Percentiles rank a stretch among this genome's conserved stretches.
These are phyloP conservation scores for Drosophila murphyi DNA, from an alignment of 1,140 invertebrate genomes.

Conservation along the genomic window DNA sequence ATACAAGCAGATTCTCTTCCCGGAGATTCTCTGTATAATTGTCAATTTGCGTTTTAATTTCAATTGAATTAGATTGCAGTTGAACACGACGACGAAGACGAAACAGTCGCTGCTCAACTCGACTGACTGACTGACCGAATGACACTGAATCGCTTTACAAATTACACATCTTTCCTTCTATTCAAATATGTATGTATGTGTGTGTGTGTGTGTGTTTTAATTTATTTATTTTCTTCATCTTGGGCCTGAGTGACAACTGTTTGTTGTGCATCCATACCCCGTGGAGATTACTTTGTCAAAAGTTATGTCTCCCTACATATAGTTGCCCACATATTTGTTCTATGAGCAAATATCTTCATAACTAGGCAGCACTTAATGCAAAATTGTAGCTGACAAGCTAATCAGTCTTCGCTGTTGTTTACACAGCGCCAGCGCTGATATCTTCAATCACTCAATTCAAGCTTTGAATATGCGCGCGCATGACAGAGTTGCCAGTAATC, in stretches of 20 bases:
- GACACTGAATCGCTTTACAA: slow-evolving; percentile 50
- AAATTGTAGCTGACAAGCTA: slow-evolving; percentile 11
- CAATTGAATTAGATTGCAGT: slow-evolving; percentile 77
- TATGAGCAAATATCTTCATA: slow-evolving; percentile 45
- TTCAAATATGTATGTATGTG: not conserved
- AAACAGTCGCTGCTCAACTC: slow-evolving; percentile 28
- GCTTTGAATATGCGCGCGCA: slow-evolving; percentile 3
- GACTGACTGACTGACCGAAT: slow-evolving; percentile 57
- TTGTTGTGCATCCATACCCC: slow-evolving; percentile 37
- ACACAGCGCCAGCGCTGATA: slow-evolving; percentile 3
- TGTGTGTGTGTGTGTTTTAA: slow-evolving; percentile 60
- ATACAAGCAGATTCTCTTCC: too few relatives aligned
- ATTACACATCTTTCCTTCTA: slow-evolving; percentile 6
- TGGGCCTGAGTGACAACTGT: slow-evolving; percentile 16
- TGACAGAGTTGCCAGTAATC: too few relatives aligned
- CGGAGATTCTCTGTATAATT: slow-evolving; percentile 60
- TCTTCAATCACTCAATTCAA: not conserved
- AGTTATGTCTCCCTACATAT: slow-evolving; percentile 39
- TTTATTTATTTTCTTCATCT: slow-evolving; percentile 66
- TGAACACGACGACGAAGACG: slow-evolving; percentile 20
- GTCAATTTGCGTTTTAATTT: slow-evolving; percentile 77
- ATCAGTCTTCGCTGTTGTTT: slow-evolving; percentile 11
- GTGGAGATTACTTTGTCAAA: slow-evolving; percentile 58
- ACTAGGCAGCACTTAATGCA: not conserved
- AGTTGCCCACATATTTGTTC: slow-evolving; percentile 44